Base-by-base conservation (phyloP, 2,113 vertebrate species). In the Colossoma macropomum region DNA sequence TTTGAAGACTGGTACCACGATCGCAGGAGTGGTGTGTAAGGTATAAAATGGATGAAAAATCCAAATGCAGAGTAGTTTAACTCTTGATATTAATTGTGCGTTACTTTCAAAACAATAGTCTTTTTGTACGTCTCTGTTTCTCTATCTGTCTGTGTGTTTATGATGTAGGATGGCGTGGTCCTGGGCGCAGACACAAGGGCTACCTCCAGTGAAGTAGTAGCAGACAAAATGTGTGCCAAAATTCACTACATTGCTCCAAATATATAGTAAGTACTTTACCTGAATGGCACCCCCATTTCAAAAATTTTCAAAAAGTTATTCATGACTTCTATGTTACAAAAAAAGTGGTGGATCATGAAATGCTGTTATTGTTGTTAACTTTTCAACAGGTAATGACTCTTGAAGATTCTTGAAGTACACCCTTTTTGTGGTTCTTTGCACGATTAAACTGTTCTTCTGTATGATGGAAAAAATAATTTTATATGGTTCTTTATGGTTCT, bases 211-310 rank as follows among this genome's bases (percentile, higher is more conserved):
- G 93, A 94, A 82, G 93, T 95, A 12, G 94, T 95, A 38, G 93
- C 94, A 0, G 92, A 95, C 30, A 95, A 95, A 34, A 91, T 88
- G 91, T 95, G 94, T 0, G 85, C 89, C 0, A 95, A 95, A 38
- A 95, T 95, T 81, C 94, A 95, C 79, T 94, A 90, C 87, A 93
- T 95, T 19, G 80, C 94, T 63, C 93, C 94, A 27, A 95, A 95
- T 50, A 95, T 95, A 45, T 95, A 94, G 94, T 95, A 85, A 89
- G 94, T 92, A 30, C 66, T 50, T 3, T n/a, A 13, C 4, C 10
- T n/a, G 4, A 45, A 71, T 45, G 10, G 2, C 21, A 21, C 68
- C n/a, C 15, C 19, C 12, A 41, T 12, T 41, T 41, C 21, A n/a
- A n/a, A 23, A 41, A 70, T 69, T 5, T 66, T 0, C 11, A 12